These are phyloP conservation scores for Argentina silus DNA, from an alignment of 2,797 vertebrate genomes.

Conservation along the genomic window DNA sequence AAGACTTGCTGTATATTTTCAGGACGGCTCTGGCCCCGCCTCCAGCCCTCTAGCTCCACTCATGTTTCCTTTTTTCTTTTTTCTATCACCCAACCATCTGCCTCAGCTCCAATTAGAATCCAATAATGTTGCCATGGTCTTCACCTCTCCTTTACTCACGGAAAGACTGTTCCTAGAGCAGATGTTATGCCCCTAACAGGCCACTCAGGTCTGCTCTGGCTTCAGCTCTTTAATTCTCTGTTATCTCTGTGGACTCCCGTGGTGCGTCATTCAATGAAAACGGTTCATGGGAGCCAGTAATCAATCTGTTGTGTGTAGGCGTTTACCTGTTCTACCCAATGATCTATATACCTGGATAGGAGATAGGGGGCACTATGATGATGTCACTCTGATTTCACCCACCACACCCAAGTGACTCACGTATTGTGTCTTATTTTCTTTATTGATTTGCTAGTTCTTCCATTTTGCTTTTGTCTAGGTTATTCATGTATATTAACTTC, in stretches of 20 bases:
- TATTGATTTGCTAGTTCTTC: no score
- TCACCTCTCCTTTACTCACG: slow-evolving; percentile 1
- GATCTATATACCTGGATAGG: no score
- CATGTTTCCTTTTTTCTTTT: background rate
- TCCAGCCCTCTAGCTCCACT: background rate
- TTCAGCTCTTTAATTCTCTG: background rate
- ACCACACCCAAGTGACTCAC: no score
- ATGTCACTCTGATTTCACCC: no score
- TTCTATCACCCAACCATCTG: slow-evolving; percentile 13
- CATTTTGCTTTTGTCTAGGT: no score
- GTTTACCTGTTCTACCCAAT: background rate
- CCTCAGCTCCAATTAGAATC: slow-evolving; percentile 16
- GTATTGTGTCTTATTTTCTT: no score
- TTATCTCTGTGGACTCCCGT: background rate
- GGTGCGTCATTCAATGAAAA: background rate
- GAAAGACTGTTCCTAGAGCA: slow-evolving; percentile 15
- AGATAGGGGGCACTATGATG: no score
- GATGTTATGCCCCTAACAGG: background rate
- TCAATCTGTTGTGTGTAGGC: background rate
- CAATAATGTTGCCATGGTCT: slow-evolving; percentile 5
- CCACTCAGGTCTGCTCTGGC: slow-evolving; percentile 2
- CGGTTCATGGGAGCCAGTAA: background rate
- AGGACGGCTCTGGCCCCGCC: background rate
- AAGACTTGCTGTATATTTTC: background rate
- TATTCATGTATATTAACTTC: no score